These are phyloP conservation scores for Rhodophaea formosa DNA, from an alignment of 2,888 invertebrate genomes.

Conservation along the genomic window DNA sequence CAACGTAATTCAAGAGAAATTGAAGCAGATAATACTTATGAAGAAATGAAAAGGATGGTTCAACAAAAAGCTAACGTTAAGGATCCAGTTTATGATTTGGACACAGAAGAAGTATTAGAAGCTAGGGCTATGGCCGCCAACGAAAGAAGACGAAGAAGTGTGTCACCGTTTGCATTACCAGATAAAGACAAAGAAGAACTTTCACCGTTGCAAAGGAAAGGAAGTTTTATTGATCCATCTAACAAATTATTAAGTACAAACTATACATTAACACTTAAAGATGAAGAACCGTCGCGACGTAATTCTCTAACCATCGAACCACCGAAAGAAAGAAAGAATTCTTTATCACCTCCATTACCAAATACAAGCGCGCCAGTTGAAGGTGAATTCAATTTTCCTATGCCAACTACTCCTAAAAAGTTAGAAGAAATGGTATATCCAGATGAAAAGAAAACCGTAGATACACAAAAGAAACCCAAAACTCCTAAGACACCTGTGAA, in stretches of 20 bases:
- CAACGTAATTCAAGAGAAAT: slow-evolving; percentile 63
- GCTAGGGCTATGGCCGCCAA: slow-evolving; percentile 65
- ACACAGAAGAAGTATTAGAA: slow-evolving; percentile 71
- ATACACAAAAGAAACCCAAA: slow-evolving; percentile 23
- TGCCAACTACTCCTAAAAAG: slow-evolving; percentile 62
- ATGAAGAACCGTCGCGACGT: slow-evolving; percentile 56
- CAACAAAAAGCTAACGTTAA: slow-evolving; percentile 61
- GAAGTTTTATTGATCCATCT: slow-evolving; percentile 74
- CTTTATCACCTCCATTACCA: slow-evolving; percentile 55
- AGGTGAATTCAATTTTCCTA: slow-evolving; percentile 51
- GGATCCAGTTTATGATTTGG: slow-evolving; percentile 72
- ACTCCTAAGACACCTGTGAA: slow-evolving; percentile 50
- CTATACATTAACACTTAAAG: slow-evolving; percentile 67
- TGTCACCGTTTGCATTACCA: slow-evolving; percentile 75
- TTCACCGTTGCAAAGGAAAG: slow-evolving; percentile 60
- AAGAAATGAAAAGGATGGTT: slow-evolving; percentile 74
- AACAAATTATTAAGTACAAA: slow-evolving; percentile 72
- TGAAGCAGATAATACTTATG: slow-evolving; percentile 73
- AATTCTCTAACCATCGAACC: slow-evolving; percentile 60
- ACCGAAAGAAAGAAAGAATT: slow-evolving; percentile 43
- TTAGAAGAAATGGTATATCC: slow-evolving; percentile 59
- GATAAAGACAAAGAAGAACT: slow-evolving; percentile 70
- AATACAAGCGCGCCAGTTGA: slow-evolving; percentile 58
- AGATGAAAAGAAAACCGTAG: slow-evolving; percentile 52
- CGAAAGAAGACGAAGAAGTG: slow-evolving; percentile 74